Conservation (phyloP, 1,140 invertebrate genomes). For the Aleiodes sp. region DNA sequence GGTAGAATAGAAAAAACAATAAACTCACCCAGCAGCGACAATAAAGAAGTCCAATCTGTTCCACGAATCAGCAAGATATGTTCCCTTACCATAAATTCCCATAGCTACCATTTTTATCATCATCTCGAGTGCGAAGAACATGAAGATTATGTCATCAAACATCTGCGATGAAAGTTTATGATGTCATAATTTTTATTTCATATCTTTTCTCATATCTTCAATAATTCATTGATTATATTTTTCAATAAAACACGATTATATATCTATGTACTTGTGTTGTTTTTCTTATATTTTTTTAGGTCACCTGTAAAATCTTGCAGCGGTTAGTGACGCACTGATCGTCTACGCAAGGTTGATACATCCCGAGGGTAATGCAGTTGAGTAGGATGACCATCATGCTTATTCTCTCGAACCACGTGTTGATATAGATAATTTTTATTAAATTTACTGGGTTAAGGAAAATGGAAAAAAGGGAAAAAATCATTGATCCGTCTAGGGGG, state of each 20-base stretch:
- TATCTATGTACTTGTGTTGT: neutral
- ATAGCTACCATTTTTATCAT: constrained; percentile 98
- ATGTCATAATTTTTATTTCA: no score
- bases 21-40: constrained; percentile 89
- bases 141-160: constrained; percentile 98
- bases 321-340: constrained; percentile 91
- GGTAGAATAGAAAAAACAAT: no score
- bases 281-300: constrained; percentile 37
- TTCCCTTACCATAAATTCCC: constrained; percentile 94
- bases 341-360: constrained; percentile 99
- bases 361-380: constrained; percentile 98
- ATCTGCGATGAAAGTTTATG: constrained; percentile 71
- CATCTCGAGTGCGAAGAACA: constrained; percentile 97
- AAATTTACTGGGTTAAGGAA: constrained; percentile 74
- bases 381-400: constrained; percentile 98
- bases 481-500: neutral
- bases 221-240: no score
- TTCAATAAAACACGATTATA: neutral
- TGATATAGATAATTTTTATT: constrained; percentile 21
- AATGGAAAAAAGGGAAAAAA: no score
- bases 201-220: no score
- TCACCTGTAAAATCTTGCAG: constrained; percentile 92
- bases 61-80: constrained; percentile 98
- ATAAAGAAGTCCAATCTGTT: constrained; percentile 99
- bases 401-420: constrained; percentile 98